Base-by-base conservation (phyloP, 2,888 invertebrate genomes). In the Morinoia aosen region DNA sequence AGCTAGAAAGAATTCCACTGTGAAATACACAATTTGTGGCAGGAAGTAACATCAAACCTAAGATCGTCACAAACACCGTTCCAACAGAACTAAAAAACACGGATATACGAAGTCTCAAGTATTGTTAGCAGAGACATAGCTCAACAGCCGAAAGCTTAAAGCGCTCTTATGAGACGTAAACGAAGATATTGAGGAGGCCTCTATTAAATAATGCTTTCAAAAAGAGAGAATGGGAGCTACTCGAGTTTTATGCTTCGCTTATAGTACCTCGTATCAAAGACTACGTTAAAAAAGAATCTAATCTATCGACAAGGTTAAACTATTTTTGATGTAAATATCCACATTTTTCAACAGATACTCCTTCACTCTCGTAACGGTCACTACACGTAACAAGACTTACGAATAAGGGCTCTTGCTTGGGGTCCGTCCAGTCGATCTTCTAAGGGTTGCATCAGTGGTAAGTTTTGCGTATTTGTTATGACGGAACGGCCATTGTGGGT, bases 311-410 rank as follows among this genome's bases (percentile, higher is more conserved):
- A 57, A 93, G 93, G 93, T 93, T 93, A 93, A 93, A 93, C 93
- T 93, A 93, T 93, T 93, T 93, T 93, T 93, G 57, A 93, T 93
- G 93, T 93, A 93, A 93, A 93, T 93, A 93, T 93, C 93, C 93
- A 93, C 93, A 93, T 93, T 48, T 93, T 39, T 93, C 58, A 93
- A 93, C 93, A 93, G 93, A 93, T 57, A 48, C 48, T 39, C 16
- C 57, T 56, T 19, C 11, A 57, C 19, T 19, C 93, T 57, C n/a
- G 39, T 57, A 93, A 57, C 93, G 93, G 93, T n/a, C 56, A 33
- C 93, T 93, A 93, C n/a, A 93, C 90, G 40, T 93, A 93, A 93
- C 93, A 93, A 93, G 93, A 57, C 93, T 93, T 93, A 93, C 33
- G 57, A 57, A 40, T 90, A 90, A 48, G 90, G 90, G 90, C 40